Base-by-base conservation (phyloP, 53 echinoderm and acorn worm genomes). In the Astropecten irregularis region DNA sequence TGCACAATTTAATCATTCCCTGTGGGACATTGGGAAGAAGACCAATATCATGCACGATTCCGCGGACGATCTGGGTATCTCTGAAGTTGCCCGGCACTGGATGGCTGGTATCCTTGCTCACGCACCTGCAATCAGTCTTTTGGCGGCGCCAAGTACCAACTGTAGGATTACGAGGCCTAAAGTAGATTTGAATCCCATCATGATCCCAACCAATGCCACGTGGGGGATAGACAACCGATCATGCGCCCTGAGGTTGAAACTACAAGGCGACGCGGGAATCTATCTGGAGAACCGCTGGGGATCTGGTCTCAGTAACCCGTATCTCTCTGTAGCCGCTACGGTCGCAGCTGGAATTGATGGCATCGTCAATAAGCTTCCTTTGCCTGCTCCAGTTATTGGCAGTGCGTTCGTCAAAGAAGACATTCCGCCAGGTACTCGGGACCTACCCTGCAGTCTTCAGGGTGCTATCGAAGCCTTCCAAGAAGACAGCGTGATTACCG, bases 71-170 rank as follows among this genome's bases (percentile, higher is more conserved):
- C 25, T 76, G 35, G 88, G 84, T 21, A 47, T 95, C 4, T 87
- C 95, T 3, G 73, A 92, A 63, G 57, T 89, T 2, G 85, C 52
- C 15, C 64, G 86, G 53, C 67, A 92, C 33, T 95, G 95, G 95
- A 77, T 92, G 23, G 95, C 95, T 10, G 95, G 95, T 38, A 63
- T 90, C 29, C 68, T 95, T 6, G 67, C 69, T 14, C 95, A 95
- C 64, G 77, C 82, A 1, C 87, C 87, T 20, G 95, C 92, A 5
- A 81, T 95, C 3, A 71, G 71, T 15, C 73, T 84, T 19, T 64
- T 92, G 9, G 29, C 32, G 51, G 84, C 88, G 10, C 88, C 92
- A 2, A 95, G 90, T 3, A 81, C 76, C 14, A 92, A 87, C 40
- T 92, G 90, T 77, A 44, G 51, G 90, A 5, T n/a, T n/a, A n/a